A percentile compares a stretch with the other conserved stretches of the same genome.
Evolutionary conservation across 2,888 invertebrate genomes (phyloP).

Genomic region (Ophonus ardosiacus): DNA sequence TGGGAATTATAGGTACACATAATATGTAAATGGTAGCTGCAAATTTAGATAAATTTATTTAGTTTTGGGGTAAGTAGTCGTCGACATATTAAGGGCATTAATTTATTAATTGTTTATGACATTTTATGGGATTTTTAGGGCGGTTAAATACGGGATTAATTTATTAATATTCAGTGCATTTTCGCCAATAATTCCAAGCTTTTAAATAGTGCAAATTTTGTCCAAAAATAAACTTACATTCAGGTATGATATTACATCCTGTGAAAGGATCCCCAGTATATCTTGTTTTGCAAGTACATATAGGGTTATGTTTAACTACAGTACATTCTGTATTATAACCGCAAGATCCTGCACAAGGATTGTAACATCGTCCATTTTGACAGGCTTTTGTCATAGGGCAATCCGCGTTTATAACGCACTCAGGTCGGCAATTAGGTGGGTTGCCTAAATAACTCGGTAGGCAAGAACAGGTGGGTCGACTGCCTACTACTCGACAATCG

Average conservation of each 20-base stretch:
- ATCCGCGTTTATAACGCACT: constrained; percentile 85
- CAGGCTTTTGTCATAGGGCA: constrained; percentile 86
- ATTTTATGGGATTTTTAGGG: too few relatives aligned
- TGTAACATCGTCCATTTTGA: constrained; percentile 84
- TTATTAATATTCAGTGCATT: background rate
- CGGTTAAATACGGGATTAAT: background rate
- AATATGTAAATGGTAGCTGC: background rate
- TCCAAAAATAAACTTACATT: constrained; percentile 70
- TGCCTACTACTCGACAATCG: constrained; percentile 83
- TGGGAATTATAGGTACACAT: too few relatives aligned
- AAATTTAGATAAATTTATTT: background rate
- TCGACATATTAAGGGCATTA: background rate
- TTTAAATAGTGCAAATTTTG: background rate
- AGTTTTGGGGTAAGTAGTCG: background rate
- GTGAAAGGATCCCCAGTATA: constrained; percentile 89
- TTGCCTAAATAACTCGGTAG: constrained; percentile 85
- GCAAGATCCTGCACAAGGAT: constrained; percentile 87
- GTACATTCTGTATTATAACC: constrained; percentile 85
- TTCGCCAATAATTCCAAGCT: background rate
- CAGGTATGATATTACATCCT: constrained; percentile 80
- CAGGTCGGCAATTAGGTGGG: constrained; percentile 88
- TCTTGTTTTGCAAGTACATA: constrained; percentile 84
- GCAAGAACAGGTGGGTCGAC: constrained; percentile 86
- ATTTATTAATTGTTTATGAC: too few relatives aligned
- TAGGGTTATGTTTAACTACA: constrained; percentile 84